Base-by-base conservation (phyloP, 2,113 vertebrate genomes). In the Tonatia bakeri region DNA sequence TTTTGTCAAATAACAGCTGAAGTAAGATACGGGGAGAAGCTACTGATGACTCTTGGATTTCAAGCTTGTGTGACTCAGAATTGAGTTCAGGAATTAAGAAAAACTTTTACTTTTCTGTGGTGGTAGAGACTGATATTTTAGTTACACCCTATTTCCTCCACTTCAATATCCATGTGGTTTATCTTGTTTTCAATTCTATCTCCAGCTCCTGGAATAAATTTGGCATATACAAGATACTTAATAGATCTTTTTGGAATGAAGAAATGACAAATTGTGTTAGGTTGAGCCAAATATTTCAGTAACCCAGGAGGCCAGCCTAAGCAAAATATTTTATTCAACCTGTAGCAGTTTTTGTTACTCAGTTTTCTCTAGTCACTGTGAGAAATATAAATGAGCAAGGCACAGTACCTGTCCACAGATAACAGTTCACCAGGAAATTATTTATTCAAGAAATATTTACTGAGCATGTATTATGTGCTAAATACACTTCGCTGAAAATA, bases 361-460 rank as follows among this genome's bases (percentile, higher is more conserved):
- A 76, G 50, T 22, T 72, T 86, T 92, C 83, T 82, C 43, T 40
- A 81, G 84, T 79, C n/a, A 50, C 16, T 79, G 5, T 92, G 75
- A 96, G 61, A 96, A 92, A 86, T 88, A 52, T 43, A 86, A 73
- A 79, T 86, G 40, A 88, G 79, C 81, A 88, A 76, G 56, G 33
- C 31, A 73, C 4, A 65, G 13, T 85, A 64, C 54, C 50, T 77
- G 3, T 80, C 36, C 67, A 86, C 64, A 54, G 83, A 47, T 33
- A 92, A 86, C 40, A 87, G 26, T 47, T 64, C 56, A 72, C 52
- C 77, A 75, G 67, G 16, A 76, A 85, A 64, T 84, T 87, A 92
- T 65, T 76, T 91, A 82, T 90, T 92, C 20, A 94, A 28, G 38
- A 90, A 94, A 72, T 92, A 92, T 84, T 87, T 94, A 92, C 13